Evolutionary conservation across 1,140 invertebrate species (phyloP).

Genomic region (roundworm (Caenorhabditis elegans)): DNA sequence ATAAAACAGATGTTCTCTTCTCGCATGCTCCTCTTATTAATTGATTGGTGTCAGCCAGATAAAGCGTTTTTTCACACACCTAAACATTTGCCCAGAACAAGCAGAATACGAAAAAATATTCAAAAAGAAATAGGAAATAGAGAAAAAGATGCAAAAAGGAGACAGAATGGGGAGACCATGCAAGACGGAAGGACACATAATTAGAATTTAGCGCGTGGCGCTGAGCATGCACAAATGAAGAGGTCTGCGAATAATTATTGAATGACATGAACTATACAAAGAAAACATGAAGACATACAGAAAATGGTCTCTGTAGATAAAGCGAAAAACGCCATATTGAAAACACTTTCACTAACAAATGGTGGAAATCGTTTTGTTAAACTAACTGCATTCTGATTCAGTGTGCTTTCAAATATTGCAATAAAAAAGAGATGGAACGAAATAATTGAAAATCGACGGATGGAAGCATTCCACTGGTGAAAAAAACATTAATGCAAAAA

Average conservation of each 20-base stretch:
- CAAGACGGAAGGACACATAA: not conserved
- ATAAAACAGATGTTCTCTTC: conserved; percentile 1
- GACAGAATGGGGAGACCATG: not conserved
- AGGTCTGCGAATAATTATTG: not conserved
- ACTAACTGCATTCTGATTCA: too few species aligned
- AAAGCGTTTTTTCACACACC: not conserved
- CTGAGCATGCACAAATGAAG: not conserved
- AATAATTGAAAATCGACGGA: too few species aligned
- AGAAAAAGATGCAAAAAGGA: not conserved
- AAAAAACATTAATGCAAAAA: too few species aligned
- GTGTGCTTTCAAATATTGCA: too few species aligned
- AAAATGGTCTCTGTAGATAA: too few species aligned
- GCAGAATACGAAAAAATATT: not conserved
- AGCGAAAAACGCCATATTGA: too few species aligned
- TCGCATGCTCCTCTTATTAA: conserved; percentile 15
- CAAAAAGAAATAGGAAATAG: not conserved
- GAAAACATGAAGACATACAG: not conserved
- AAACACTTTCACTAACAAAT: too few species aligned
- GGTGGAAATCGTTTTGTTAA: too few species aligned
- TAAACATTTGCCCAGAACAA: not conserved
- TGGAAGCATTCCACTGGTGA: too few species aligned
- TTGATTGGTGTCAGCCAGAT: not conserved
- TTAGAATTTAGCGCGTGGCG: conserved; percentile 2
- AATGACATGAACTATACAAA: not conserved
- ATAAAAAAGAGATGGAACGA: too few species aligned